Conservation (phyloP, 2,113 vertebrate species). For the Mungos mungo region DNA sequence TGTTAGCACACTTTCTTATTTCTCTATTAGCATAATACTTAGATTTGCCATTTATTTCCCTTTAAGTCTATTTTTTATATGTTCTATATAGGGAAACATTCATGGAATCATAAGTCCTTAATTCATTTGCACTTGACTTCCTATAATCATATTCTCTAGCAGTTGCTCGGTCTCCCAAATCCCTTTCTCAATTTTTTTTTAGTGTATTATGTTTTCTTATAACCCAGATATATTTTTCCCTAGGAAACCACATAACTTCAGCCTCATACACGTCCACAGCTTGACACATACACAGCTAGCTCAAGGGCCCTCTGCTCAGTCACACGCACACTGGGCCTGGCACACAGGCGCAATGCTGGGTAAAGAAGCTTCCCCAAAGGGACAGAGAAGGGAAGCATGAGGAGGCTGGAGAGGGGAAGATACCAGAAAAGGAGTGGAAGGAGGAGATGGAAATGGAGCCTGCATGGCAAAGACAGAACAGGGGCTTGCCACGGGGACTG, state of each 20-base stretch:
- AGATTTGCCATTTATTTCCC: background rate
- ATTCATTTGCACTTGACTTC: constrained; percentile 46
- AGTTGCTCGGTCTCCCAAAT: background rate
- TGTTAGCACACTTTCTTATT: background rate
- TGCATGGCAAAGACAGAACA: background rate
- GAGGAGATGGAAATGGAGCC: background rate
- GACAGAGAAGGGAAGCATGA: too few species aligned
- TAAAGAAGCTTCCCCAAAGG: background rate
- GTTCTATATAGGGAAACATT: constrained; percentile 20
- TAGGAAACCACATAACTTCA: background rate
- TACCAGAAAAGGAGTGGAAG: too few species aligned
- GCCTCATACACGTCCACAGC: background rate
- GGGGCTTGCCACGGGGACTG: background rate
- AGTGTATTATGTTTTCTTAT: background rate
- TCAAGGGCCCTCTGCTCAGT: background rate
- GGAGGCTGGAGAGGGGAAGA: background rate
- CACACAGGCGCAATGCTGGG: background rate
- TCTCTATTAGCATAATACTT: constrained; percentile 19
- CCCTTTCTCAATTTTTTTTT: background rate
- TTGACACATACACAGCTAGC: background rate
- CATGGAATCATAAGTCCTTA: background rate
- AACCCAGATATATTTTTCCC: background rate
- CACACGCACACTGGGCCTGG: background rate
- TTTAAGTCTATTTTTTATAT: constrained; percentile 43
- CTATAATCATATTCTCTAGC: background rate